phyloP scores from a whole-genome alignment of 1,140 invertebrate genomes.

The Tetragonula clypearis region DNA sequence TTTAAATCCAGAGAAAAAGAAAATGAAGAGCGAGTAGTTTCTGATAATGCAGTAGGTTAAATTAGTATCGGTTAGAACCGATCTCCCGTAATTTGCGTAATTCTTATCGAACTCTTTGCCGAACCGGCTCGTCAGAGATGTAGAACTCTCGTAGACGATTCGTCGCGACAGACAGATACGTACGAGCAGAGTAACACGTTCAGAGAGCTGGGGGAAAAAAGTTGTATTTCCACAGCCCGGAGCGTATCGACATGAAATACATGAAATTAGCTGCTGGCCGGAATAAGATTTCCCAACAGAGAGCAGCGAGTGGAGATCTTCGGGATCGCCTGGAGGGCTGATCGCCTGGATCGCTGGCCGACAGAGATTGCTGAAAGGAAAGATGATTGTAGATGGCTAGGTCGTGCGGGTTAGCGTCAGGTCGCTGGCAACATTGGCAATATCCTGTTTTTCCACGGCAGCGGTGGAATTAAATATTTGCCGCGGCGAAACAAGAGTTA shows the following conservation, averaged over 20 bases:
- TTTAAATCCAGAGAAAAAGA: no score
- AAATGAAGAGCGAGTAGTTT: no score
- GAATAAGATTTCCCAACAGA: conserved; percentile 72
- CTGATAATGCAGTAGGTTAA: no score
- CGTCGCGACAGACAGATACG: background rate
- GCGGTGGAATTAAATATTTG: conserved; percentile 71
- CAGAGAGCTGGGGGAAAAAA: conserved; percentile 20
- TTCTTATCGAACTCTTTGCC: no score
- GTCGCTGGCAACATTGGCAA: conserved; percentile 65
- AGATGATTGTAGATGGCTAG: background rate
- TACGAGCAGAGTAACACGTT: background rate
- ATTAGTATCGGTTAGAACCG: no score
- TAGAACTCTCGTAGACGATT: background rate
- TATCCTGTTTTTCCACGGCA: conserved; percentile 71
- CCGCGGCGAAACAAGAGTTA: conserved; percentile 65
- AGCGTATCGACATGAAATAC: conserved; percentile 67
- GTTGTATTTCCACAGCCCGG: conserved; percentile 43
- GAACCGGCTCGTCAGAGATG: background rate
- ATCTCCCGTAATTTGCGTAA: no score
- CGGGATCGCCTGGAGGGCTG: conserved; percentile 40
- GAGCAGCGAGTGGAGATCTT: conserved; percentile 43
- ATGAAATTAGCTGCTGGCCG: conserved; percentile 68
- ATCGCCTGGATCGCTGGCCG: background rate
- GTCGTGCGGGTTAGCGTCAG: conserved; percentile 14
- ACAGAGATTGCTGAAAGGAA: background rate